These are phyloP conservation scores for Melinaea marsaeus DNA, from an alignment of 2,888 invertebrate genomes.

Conservation along the genomic window DNA sequence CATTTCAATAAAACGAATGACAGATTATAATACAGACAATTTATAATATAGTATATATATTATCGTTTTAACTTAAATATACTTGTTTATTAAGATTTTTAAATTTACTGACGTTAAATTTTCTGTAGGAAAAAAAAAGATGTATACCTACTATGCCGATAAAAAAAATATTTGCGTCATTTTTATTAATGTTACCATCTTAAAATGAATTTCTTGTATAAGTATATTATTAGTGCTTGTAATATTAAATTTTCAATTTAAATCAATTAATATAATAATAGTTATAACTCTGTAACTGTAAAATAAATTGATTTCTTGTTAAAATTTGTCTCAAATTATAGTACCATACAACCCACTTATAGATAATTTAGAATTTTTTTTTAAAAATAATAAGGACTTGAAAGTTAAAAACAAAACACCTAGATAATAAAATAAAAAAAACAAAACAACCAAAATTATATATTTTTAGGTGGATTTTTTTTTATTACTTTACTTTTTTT, in stretches of 20 bases:
- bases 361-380: too few species aligned
- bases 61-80: too few species aligned
- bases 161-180: neutral
- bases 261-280: constrained; percentile 5
- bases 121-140: too few species aligned
- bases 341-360: neutral
- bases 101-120: too few species aligned
- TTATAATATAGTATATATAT: too few species aligned
- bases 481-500: too few species aligned
- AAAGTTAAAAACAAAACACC: too few species aligned
- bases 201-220: neutral
- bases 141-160: neutral
- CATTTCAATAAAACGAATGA: constrained; percentile 26
- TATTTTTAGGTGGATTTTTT: too few species aligned
- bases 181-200: neutral
- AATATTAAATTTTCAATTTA: neutral
- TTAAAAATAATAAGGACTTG: too few species aligned
- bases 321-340: neutral
- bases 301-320: constrained; percentile 1
- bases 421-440: too few species aligned
- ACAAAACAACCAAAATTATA: too few species aligned
- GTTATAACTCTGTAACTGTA: neutral
- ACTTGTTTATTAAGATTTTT: too few species aligned
- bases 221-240: neutral
- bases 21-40: constrained; percentile 19